Conservation (phyloP, 2,113 vertebrate species). For the Calyptomena viridis region DNA sequence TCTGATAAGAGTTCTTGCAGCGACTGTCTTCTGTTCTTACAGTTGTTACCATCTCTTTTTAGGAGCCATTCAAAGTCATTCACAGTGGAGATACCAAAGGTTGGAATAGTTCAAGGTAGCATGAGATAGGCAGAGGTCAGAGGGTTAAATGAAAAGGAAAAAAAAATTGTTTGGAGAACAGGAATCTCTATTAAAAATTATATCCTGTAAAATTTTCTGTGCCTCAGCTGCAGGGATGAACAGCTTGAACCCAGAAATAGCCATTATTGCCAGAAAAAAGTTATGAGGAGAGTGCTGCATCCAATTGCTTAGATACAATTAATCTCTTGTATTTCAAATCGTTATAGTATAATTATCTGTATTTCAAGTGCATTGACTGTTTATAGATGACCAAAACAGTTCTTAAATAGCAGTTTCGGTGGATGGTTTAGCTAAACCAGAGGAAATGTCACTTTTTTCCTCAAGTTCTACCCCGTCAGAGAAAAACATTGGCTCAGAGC, state of each 20-base stretch:
- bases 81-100: neutral
- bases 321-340: neutral
- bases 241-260: neutral
- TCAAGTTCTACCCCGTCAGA: neutral
- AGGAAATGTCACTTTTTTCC: neutral
- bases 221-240: neutral
- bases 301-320: neutral
- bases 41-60: neutral
- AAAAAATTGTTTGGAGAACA: neutral
- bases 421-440: neutral
- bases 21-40: neutral
- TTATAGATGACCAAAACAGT: neutral
- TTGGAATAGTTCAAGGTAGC: neutral
- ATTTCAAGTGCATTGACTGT: neutral
- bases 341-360: neutral
- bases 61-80: neutral
- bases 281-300: neutral
- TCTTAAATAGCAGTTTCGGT: neutral
- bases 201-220: neutral
- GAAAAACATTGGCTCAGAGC: slow-evolving; percentile 34
- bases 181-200: neutral
- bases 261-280: neutral
- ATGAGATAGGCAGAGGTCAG: neutral
- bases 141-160: neutral
- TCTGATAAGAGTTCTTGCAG: neutral